A percentile compares a stretch with the other conserved stretches of the same genome.
Conservation (phyloP, 1,140 invertebrate species). For the Ptiloglossa arizonensis region DNA sequence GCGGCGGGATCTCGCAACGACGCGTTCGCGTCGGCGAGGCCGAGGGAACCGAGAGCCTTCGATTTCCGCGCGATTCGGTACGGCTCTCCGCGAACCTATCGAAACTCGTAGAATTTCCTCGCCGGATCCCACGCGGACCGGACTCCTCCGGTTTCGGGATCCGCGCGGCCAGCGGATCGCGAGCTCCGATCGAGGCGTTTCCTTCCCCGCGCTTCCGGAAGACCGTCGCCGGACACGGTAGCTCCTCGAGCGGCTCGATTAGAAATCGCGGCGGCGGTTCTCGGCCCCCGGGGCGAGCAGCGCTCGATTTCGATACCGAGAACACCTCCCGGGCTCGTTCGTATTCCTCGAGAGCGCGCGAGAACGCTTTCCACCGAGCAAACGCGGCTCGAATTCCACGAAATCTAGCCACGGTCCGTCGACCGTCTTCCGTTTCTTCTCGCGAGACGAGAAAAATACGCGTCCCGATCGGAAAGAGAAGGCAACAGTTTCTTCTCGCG, state of each 20-base stretch:
- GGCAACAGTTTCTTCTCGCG: conserved; percentile 66
- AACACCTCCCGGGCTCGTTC: conserved; percentile 23
- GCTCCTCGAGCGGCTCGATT: conserved; percentile 21
- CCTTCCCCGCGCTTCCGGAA: too few species aligned
- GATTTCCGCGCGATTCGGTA: conserved; percentile 10
- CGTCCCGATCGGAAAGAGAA: conserved; percentile 53
- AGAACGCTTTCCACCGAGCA: conserved; percentile 74
- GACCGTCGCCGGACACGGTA: too few species aligned
- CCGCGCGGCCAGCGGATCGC: too few species aligned
- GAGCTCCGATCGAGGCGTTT: too few species aligned
- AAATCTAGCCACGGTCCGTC: not conserved
- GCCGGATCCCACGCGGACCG: too few species aligned
- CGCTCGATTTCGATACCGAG: conserved; percentile 58
- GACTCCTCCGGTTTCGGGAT: too few species aligned
- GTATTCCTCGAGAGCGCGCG: conserved; percentile 51
- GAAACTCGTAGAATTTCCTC: too few species aligned
- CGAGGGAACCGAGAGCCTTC: conserved; percentile 10
- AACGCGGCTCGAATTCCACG: conserved; percentile 67
- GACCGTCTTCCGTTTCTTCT: not conserved
- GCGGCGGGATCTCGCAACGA: conserved; percentile 53
- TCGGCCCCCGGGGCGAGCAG: not conserved
- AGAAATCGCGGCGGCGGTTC: conserved; percentile 33
- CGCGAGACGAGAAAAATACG: too few species aligned
- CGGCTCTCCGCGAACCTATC: too few species aligned
- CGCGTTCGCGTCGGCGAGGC: conserved; percentile 12